Conservation (phyloP, 2,113 vertebrate species). For the Tachycineta bicolor region DNA sequence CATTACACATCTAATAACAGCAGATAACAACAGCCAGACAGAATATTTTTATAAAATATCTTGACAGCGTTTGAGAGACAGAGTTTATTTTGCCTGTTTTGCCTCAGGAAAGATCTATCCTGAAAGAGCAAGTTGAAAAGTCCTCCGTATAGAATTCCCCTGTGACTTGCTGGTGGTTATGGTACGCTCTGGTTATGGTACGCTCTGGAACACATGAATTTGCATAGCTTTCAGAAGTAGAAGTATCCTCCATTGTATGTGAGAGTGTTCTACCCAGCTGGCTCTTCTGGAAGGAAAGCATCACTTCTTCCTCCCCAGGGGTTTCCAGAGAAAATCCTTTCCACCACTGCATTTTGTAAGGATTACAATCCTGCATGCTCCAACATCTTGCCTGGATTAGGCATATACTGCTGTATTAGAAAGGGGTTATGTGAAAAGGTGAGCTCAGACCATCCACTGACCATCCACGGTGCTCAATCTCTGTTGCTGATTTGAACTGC, state of each 20-base stretch:
- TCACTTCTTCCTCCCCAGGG: not conserved
- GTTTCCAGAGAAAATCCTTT: not conserved
- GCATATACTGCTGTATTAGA: not conserved
- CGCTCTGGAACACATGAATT: not conserved
- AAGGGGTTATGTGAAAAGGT: not conserved
- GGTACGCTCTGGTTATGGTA: not conserved
- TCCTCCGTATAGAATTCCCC: not conserved
- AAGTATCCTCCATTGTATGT: not conserved
- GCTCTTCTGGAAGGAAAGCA: not conserved
- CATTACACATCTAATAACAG: not conserved
- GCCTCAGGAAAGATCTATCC: not conserved
- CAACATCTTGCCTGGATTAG: not conserved
- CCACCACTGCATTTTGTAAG: not conserved
- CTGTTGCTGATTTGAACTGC: not conserved
- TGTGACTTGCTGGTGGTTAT: not conserved
- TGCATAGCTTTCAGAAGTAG: not conserved
- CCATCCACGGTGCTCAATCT: not conserved
- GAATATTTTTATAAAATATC: not conserved
- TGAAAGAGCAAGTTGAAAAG: not conserved
- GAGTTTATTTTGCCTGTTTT: not conserved
- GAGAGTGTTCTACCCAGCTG: not conserved
- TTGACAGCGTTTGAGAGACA: not conserved
- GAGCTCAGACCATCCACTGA: not conserved
- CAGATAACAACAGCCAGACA: not conserved
- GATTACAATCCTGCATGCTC: not conserved